Percentiles rank a stretch among this genome's conserved stretches.
phyloP scores from a whole-genome alignment of 92 coral and sea anemone species.

The Actinernus sp. region DNA sequence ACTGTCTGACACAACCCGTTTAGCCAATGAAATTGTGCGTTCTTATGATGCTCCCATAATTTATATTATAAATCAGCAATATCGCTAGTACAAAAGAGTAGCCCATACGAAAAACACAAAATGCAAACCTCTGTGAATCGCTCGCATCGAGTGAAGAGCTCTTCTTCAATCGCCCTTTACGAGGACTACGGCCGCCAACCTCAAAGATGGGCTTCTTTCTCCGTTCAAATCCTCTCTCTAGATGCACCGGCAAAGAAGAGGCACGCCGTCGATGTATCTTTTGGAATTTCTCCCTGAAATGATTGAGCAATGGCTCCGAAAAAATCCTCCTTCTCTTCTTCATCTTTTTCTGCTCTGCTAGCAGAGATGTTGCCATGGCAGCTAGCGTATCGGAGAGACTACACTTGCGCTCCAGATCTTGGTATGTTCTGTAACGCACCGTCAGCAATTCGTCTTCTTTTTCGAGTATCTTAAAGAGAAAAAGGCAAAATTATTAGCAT shows the following conservation, averaged over 20 bases:
- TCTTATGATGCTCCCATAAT: no score
- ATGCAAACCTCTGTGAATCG: no score
- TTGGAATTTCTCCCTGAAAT: constrained; percentile 66
- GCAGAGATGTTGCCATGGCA: constrained; percentile 8
- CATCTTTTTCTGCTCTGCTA: constrained; percentile 26
- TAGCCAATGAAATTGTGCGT: no score
- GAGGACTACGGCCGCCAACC: constrained; percentile 5
- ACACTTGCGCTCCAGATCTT: constrained; percentile 17
- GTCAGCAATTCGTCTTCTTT: constrained; percentile 40
- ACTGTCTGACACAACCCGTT: no score
- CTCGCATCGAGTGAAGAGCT: constrained; percentile 9
- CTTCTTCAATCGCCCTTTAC: background rate
- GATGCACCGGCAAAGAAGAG: constrained; percentile 55
- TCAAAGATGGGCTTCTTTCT: constrained; percentile 8
- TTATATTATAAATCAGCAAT: no score
- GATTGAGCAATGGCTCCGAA: constrained; percentile 78
- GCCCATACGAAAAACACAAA: no score
- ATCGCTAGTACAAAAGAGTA: no score
- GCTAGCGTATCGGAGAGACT: constrained; percentile 32
- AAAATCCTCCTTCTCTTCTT: constrained; percentile 29
- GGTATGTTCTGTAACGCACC: constrained; percentile 29
- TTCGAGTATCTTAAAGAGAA: constrained; percentile 35
- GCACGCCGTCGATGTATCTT: constrained; percentile 71
- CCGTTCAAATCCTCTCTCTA: constrained; percentile 12
- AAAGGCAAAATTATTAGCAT: background rate